Base-by-base conservation (phyloP, 2,888 invertebrate genomes). In the Heterodera filipjevi region DNA sequence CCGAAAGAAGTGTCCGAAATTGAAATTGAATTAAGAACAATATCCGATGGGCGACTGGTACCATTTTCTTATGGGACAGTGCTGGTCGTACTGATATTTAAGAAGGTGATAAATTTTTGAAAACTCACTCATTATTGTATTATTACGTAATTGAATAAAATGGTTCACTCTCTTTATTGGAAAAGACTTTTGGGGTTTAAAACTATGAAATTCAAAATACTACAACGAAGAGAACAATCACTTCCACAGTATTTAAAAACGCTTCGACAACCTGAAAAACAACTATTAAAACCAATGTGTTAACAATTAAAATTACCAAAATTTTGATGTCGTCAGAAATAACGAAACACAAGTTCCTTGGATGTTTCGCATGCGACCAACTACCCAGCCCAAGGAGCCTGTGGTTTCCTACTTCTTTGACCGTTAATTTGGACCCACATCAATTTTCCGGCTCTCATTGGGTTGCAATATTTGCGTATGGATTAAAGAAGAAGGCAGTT, bases 321-420 rank as follows among this genome's bases (percentile, higher is more conserved):
- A 72, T 77, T 35, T n/a, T 77, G 33, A 66, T 10, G 35, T 33
- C 46, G 14, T 66, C 59, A 33, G n/a, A 66, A 2, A 53, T 19
- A 49, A 77, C 77, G 19, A 77, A 30, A 0, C 30, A 3, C 30
- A 74, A 19, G 30, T 77, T 66, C n/a, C 32, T 74, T n/a, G 77
- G 77, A 19, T 77, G 77, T 5, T 72, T 77, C 49, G 33, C 77
- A 30, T 71, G 77, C 64, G 71, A 77, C 10, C 44, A 5, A 30
- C 44, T 77, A 22, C 77, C 77, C 10, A 32, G 53, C 27, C 59
- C 35, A 46, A 0, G 5, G 2, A 44, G n/a, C 10, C n/a, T 68
- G 2, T 35, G 27, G 77, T 77, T 49, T 27, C 77, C 77, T 3
- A 8, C 72, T 19, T 35, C 72, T 5, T 72, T 72, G 32, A 33